Conservation (phyloP, 1,140 invertebrate genomes). For the Pseudomyrmex gracilis region DNA sequence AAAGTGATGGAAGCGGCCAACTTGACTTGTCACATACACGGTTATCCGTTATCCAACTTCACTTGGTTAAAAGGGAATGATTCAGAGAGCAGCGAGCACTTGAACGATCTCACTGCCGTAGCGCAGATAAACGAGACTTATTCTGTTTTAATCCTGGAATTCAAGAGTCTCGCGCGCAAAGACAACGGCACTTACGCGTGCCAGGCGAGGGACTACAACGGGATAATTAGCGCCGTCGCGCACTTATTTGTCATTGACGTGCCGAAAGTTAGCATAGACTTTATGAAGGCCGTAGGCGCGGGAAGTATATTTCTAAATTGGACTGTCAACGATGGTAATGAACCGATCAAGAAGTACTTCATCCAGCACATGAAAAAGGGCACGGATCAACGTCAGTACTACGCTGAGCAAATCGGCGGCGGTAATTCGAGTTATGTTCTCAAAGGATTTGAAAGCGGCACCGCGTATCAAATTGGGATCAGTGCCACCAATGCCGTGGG, state of each 20-base stretch:
- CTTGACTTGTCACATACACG: constrained; percentile 86
- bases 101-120: constrained; percentile 80
- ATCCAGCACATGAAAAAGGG: constrained; percentile 88
- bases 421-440: constrained; percentile 88
- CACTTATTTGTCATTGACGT: constrained; percentile 89
- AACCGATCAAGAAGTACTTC: constrained; percentile 88
- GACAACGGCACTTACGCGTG: constrained; percentile 90
- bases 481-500: constrained; percentile 86
- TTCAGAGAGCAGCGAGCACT: constrained; percentile 81
- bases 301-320: constrained; percentile 92
- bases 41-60: constrained; percentile 87
- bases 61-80: constrained; percentile 87
- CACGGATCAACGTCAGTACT: constrained; percentile 86
- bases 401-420: constrained; percentile 85
- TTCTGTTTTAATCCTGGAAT: constrained; percentile 85
- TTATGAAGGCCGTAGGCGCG: constrained; percentile 91
- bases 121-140: constrained; percentile 86
- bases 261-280: constrained; percentile 90
- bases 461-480: constrained; percentile 87
- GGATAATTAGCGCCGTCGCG: constrained; percentile 78
- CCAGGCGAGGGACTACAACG: constrained; percentile 79
- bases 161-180: constrained; percentile 87
- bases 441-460: constrained; percentile 87
- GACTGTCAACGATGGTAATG: constrained; percentile 92
- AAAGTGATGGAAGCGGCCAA: constrained; percentile 85